phyloP scores from a whole-genome alignment of 2,888 invertebrate genomes.

The Seladonia tumulorum region DNA sequence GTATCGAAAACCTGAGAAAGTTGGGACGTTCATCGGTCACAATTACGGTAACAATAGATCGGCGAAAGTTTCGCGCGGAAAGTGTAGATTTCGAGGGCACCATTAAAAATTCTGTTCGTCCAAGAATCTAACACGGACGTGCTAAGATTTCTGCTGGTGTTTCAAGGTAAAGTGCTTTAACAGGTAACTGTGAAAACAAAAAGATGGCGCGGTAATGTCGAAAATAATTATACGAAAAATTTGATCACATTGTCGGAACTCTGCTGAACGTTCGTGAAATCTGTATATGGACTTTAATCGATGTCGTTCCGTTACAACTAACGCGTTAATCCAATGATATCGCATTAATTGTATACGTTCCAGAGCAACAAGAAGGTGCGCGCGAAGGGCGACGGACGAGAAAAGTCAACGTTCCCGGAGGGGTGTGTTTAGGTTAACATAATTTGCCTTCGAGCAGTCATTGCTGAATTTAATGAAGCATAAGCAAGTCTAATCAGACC shows the following conservation, averaged over 20 bases:
- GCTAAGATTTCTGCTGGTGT: neutral
- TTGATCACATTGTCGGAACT: neutral
- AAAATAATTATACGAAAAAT: neutral
- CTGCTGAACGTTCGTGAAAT: neutral
- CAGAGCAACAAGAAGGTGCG: neutral
- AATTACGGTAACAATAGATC: constrained; percentile 27
- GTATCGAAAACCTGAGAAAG: constrained; percentile 22
- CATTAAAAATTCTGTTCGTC: constrained; percentile 4
- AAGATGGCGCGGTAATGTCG: neutral
- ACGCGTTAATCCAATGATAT: neutral
- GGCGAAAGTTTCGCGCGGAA: constrained; percentile 40
- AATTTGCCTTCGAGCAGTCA: constrained; percentile 45
- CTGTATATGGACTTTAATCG: neutral
- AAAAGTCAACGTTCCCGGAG: constrained; percentile 7
- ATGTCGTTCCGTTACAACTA: neutral
- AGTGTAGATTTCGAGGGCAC: constrained; percentile 3
- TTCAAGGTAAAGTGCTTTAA: constrained; percentile 7
- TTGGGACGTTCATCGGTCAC: neutral
- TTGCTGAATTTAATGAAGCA: constrained; percentile 56
- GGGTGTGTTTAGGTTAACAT: constrained; percentile 21
- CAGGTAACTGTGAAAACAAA: neutral
- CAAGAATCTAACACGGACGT: neutral
- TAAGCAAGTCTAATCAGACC: constrained; percentile 54
- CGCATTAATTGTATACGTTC: neutral
- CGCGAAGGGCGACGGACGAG: constrained; percentile 2